Base-by-base conservation (phyloP, 2,797 vertebrate species). In the Sebastes variabilis region DNA sequence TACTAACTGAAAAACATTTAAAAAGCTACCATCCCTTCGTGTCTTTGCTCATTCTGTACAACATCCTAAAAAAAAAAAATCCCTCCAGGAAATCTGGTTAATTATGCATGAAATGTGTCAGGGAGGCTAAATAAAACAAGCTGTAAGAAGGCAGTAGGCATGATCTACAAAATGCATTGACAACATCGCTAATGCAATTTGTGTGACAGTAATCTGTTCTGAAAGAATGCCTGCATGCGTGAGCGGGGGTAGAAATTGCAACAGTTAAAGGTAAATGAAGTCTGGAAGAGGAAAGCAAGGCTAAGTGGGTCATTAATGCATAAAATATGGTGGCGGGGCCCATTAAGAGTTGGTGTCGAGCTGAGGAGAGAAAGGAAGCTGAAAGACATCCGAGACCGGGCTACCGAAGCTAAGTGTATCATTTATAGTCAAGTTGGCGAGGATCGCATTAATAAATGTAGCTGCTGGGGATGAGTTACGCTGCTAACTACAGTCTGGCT, bases 271-370 rank as follows among this genome's bases (percentile, higher is more conserved):
- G 84, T 87, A 91, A 89, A 90, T 81, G 80, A 88, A 83, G 88
- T 83, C 83, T 84, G 81, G 72, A 77, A 83, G 25, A 66, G 79
- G 79, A 84, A 85, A 85, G 42, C 79, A 61, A 54, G 72, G 75
- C 81, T 88, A 90, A 93, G 92, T 88, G 89, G 88, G 62, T 90
- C 88, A 88, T 93, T 91, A 90, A 88, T 88, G 89, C 68, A 85
- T 93, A 87, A 89, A 86, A 91, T 90, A 88, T 85, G 55, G 80
- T 27, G 62, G 66, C 27, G 11, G 32, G 71, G 66, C 72, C 86
- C 83, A 88, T 92, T 88, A 82, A 62, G 75, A 87, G 61, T 85
- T 85, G 80, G 73, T 75, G 84, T 72, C 27, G 8, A 25, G 59
- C 65, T 68, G 16, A 61, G 56, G 64, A 85, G 81, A 36, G 62